These are phyloP conservation scores for Phalacrocorax pelagicus DNA, from an alignment of 2,113 vertebrate species.

Conservation along the genomic window DNA sequence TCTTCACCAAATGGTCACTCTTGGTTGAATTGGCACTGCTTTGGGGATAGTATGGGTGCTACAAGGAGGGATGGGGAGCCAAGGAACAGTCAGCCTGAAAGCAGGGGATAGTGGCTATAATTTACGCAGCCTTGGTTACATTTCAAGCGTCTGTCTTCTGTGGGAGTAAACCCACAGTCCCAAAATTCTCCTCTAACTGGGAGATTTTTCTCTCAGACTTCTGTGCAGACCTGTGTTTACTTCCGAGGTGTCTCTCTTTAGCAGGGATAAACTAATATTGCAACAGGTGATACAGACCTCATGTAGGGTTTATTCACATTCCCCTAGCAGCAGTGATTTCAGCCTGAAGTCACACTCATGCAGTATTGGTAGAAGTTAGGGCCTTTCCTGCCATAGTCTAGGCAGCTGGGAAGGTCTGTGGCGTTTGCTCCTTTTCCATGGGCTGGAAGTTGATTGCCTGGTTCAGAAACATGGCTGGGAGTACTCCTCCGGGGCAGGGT, in stretches of 20 bases:
- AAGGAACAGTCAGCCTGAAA: neutral
- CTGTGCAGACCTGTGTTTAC: neutral
- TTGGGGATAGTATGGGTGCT: neutral
- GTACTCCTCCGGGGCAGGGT: neutral
- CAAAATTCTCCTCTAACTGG: neutral
- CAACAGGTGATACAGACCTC: neutral
- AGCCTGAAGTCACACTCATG: neutral
- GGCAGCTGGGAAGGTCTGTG: neutral
- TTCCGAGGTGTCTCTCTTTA: accelerated
- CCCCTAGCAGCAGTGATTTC: neutral
- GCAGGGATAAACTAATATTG: neutral
- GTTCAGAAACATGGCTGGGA: neutral
- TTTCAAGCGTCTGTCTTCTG: neutral
- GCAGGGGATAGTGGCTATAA: neutral
- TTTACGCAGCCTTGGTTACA: neutral
- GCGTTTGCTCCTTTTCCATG: neutral
- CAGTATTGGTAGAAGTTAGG: neutral
- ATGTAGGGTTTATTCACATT: accelerated
- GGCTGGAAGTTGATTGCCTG: neutral
- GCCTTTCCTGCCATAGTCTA: neutral
- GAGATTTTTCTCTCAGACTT: neutral
- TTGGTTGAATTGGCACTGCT: neutral
- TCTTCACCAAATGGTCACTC: neutral
- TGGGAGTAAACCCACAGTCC: neutral
- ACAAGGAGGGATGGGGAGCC: neutral